Conservation (phyloP, 2,888 invertebrate species). For the Heliconius cydno region DNA sequence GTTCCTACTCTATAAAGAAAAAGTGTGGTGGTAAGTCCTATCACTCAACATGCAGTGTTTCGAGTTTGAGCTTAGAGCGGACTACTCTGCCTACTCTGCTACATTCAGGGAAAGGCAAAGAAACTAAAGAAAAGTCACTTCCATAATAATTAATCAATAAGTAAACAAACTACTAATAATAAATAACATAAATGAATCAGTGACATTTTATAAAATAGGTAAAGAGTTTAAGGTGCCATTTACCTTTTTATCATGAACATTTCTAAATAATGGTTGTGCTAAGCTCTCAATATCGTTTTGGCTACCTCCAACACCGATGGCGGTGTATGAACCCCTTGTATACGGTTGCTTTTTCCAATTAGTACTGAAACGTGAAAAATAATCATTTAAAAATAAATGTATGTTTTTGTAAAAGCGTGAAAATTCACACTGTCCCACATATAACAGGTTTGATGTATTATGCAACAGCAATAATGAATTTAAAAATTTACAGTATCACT, state of each 20-base stretch:
- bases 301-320: slow-evolving; percentile 94
- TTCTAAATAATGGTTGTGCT: slow-evolving; percentile 91
- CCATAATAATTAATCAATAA: no score
- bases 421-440: no score
- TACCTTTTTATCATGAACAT: slow-evolving; percentile 88
- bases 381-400: background rate
- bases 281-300: slow-evolving; percentile 94
- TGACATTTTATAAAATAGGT: no score
- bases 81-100: background rate
- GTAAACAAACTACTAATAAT: no score
- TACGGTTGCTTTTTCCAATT: slow-evolving; percentile 94
- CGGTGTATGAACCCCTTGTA: slow-evolving; percentile 94
- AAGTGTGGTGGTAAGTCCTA: background rate
- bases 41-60: background rate
- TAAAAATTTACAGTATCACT: background rate
- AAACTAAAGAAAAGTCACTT: background rate
- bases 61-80: background rate
- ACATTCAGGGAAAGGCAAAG: background rate
- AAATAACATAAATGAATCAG: no score
- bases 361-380: slow-evolving; percentile 83
- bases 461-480: background rate
- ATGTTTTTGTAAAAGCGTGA: no score
- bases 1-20: background rate
- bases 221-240: background rate
- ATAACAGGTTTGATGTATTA: background rate